Conservation (phyloP, 2,113 vertebrate genomes). For the Scolopax mira region DNA sequence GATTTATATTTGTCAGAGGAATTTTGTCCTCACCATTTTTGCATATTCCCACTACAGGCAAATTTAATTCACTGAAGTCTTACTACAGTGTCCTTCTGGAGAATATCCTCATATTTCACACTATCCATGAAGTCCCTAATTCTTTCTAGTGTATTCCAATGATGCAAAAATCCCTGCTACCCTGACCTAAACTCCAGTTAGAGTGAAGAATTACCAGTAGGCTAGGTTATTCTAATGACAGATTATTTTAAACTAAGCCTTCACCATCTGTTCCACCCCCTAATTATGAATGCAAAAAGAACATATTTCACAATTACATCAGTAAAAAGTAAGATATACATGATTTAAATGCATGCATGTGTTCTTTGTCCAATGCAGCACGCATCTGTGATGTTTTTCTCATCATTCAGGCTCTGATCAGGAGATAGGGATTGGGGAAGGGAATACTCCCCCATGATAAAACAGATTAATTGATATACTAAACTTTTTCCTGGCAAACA, state of each 20-base stretch:
- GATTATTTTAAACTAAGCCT: constrained; percentile 84
- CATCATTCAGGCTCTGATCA: constrained; percentile 51
- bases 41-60: constrained; percentile 56
- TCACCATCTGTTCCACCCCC: constrained; percentile 83
- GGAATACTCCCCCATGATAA: constrained; percentile 11
- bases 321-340: constrained; percentile 81
- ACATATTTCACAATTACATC: constrained; percentile 86
- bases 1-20: constrained; percentile 72
- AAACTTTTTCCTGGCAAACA: constrained; percentile 46
- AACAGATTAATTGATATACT: constrained; percentile 46
- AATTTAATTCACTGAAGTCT: constrained; percentile 62
- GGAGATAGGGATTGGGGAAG: not conserved
- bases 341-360: constrained; percentile 79
- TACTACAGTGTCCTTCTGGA: constrained; percentile 50
- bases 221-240: constrained; percentile 82
- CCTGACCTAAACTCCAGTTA: constrained; percentile 78
- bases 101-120: constrained; percentile 40
- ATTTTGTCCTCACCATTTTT: constrained; percentile 63
- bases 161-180: constrained; percentile 61
- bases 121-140: constrained; percentile 44
- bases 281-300: constrained; percentile 84
- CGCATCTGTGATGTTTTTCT: constrained; percentile 75
- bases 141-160: constrained; percentile 53
- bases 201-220: constrained; percentile 80
- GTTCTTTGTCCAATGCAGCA: constrained; percentile 73